Conservation (phyloP, 2,888 invertebrate genomes). For the Andrena minutula region DNA sequence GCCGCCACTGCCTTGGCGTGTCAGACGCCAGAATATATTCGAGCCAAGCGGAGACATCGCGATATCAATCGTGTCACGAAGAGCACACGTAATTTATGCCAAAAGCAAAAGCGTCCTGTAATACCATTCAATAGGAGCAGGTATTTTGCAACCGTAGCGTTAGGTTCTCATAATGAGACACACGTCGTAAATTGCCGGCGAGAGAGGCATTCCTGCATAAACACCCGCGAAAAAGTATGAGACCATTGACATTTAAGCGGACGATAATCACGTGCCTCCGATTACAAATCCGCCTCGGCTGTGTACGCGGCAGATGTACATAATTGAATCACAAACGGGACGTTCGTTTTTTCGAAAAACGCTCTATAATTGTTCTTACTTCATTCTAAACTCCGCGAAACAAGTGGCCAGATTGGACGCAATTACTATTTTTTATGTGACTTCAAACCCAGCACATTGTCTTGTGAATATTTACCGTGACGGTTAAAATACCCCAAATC, state of each 20-base stretch:
- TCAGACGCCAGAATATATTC: too few species aligned
- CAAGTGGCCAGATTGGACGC: too few species aligned
- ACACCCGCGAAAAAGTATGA: conserved; percentile 65
- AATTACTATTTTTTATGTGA: too few species aligned
- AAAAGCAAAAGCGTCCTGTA: background rate
- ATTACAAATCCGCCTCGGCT: conserved; percentile 68
- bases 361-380: background rate
- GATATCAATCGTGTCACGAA: background rate
- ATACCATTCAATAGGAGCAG: conserved; percentile 36
- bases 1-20: too few species aligned
- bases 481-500: too few species aligned
- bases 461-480: too few species aligned
- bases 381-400: background rate
- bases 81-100: background rate
- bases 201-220: conserved; percentile 70
- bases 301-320: conserved; percentile 2
- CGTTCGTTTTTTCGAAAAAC: background rate
- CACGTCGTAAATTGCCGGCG: conserved; percentile 70
- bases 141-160: conserved; percentile 66
- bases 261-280: conserved; percentile 74
- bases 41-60: background rate
- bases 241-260: conserved; percentile 78
- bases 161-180: conserved; percentile 69
- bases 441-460: too few species aligned
- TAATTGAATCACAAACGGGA: conserved; percentile 26